These are phyloP conservation scores for Trachelus iudaicus DNA, from an alignment of 2,888 invertebrate genomes.

Conservation along the genomic window DNA sequence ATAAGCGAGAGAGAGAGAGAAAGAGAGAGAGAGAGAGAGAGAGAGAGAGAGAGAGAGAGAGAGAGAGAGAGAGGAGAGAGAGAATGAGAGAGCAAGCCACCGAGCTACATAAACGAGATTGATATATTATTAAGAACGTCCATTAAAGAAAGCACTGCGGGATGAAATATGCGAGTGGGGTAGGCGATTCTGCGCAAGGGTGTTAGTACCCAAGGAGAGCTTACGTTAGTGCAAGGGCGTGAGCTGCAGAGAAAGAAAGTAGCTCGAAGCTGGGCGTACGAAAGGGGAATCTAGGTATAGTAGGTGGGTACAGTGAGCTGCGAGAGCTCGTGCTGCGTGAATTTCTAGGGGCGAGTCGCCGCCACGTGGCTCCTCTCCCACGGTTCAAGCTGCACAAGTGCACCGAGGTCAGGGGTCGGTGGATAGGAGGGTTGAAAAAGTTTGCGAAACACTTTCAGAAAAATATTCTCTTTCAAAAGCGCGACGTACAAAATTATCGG, in stretches of 20 bases:
- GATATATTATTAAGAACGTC: slow-evolving; percentile 60
- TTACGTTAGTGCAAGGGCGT: slow-evolving; percentile 15
- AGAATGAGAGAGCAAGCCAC: not conserved
- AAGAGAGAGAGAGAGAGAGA: no score
- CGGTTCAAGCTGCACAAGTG: slow-evolving; percentile 53
- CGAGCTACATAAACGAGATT: slow-evolving; percentile 52
- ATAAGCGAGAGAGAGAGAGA: not conserved
- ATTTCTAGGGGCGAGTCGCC: slow-evolving; percentile 34
- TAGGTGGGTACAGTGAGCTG: slow-evolving; percentile 7
- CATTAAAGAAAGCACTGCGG: slow-evolving; percentile 55
- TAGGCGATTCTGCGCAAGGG: slow-evolving; percentile 22
- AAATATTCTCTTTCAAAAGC: not conserved
- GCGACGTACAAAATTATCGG: not conserved
- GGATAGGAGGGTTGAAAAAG: slow-evolving; percentile 11
- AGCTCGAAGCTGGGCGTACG: not conserved
- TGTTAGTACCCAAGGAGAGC: not conserved
- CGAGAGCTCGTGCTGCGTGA: slow-evolving; percentile 33
- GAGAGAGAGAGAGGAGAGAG: no score
- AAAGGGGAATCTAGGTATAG: not conserved
- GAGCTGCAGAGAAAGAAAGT: slow-evolving; percentile 12
- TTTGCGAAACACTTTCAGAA: slow-evolving; percentile 19
- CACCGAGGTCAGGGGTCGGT: slow-evolving; percentile 47
- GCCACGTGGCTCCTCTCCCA: slow-evolving; percentile 57
- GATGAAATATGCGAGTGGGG: slow-evolving; percentile 51
- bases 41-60: no score